Evolutionary conservation across 2,888 invertebrate species (phyloP).

Genomic region (Neuroscelio doddi): DNA sequence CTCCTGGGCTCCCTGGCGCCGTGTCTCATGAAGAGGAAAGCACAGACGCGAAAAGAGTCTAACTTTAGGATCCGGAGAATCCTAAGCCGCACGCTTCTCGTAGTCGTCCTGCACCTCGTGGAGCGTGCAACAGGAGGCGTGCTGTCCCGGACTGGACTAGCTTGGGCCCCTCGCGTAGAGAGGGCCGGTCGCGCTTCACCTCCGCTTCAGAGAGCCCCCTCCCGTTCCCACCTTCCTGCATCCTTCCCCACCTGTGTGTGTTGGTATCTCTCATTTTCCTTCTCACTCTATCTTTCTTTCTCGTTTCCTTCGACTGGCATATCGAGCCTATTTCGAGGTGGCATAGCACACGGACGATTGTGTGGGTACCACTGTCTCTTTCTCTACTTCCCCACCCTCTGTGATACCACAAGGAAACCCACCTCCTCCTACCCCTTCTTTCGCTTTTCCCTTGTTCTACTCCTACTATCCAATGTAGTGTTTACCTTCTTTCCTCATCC

Average conservation of each 20-base stretch:
- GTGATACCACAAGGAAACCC: slow-evolving; percentile 19
- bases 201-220: slow-evolving; percentile 64
- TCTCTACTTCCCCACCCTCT: slow-evolving; percentile 30
- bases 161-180: slow-evolving; percentile 69
- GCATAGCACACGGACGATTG: slow-evolving; percentile 8
- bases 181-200: slow-evolving; percentile 69
- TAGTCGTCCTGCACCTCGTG: slow-evolving; percentile 61
- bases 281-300: slow-evolving; percentile 9
- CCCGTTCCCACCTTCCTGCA: slow-evolving; percentile 45
- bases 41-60: no score
- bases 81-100: slow-evolving; percentile 56
- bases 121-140: slow-evolving; percentile 72
- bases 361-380: slow-evolving; percentile 19
- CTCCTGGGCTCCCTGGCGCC: no score
- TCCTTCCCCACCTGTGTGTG: slow-evolving; percentile 48
- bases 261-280: slow-evolving; percentile 32
- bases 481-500: slow-evolving; percentile 46
- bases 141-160: slow-evolving; percentile 72
- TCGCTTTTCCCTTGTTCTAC: slow-evolving; percentile 41
- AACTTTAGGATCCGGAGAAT: slow-evolving; percentile 1
- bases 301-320: slow-evolving; percentile 21
- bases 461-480: slow-evolving; percentile 38
- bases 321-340: slow-evolving; percentile 29
- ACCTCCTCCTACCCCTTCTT: slow-evolving; percentile 26
- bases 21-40: no score